Evolutionary conservation across 1,140 invertebrate genomes (phyloP).

Genomic region (Ruditapes philippinarum): DNA sequence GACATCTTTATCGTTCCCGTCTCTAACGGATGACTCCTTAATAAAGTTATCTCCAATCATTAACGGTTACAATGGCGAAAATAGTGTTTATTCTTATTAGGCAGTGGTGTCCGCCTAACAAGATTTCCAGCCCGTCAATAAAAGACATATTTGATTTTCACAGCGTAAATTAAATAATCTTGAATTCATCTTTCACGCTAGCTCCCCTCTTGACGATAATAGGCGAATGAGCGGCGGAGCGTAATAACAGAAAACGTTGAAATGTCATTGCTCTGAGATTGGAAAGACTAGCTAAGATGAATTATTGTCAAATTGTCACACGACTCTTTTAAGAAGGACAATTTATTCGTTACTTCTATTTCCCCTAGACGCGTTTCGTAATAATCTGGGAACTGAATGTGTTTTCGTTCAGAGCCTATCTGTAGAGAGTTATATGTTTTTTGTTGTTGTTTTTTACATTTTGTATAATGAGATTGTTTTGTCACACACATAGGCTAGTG

Average conservation of each 20-base stretch:
- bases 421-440: too few relatives aligned
- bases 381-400: too few relatives aligned
- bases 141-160: constrained; percentile 72
- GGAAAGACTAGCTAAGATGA: constrained; percentile 23
- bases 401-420: too few relatives aligned
- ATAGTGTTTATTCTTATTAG: constrained; percentile 67
- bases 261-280: constrained; percentile 23
- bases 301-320: constrained; percentile 28
- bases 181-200: constrained; percentile 68
- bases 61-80: constrained; percentile 61
- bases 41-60: constrained; percentile 66
- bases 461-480: too few relatives aligned
- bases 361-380: too few relatives aligned
- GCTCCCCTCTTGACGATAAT: constrained; percentile 16
- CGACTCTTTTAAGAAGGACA: background rate
- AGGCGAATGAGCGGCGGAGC: constrained; percentile 34
- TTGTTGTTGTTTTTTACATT: too few relatives aligned
- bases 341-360: too few relatives aligned
- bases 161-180: constrained; percentile 67
- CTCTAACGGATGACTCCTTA: constrained; percentile 65
- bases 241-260: constrained; percentile 18
- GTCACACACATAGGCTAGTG: too few relatives aligned
- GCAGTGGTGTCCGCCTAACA: constrained; percentile 43
- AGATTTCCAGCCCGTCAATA: constrained; percentile 67
- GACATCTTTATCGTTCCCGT: constrained; percentile 37